Percentiles rank a stretch among this genome's conserved stretches.
Evolutionary conservation across 1,140 invertebrate species (phyloP).

Genomic region (Platyscapa corneri): DNA sequence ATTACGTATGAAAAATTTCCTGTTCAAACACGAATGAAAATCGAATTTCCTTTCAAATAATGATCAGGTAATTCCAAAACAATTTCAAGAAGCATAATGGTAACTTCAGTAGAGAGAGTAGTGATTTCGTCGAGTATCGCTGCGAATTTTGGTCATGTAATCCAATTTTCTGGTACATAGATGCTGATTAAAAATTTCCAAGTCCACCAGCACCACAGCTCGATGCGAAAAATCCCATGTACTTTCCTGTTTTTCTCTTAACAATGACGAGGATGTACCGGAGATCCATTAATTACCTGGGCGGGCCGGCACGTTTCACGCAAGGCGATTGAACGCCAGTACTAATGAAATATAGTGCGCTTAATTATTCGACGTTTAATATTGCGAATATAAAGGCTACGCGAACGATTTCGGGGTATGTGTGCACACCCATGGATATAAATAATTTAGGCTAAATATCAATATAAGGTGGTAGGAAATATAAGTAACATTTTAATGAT

Average conservation of each 20-base stretch:
- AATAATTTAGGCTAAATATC: not conserved
- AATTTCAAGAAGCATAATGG: too few relatives aligned
- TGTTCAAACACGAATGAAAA: too few relatives aligned
- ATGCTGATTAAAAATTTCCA: not conserved
- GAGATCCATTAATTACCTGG: constrained; percentile 39
- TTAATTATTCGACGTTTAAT: constrained; percentile 50
- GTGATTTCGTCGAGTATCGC: too few relatives aligned
- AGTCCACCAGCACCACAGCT: not conserved
- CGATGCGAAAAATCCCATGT: not conserved
- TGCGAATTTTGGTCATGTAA: not conserved
- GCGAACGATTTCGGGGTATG: not conserved
- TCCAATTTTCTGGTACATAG: not conserved
- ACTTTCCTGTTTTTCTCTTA: not conserved
- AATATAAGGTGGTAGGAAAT: not conserved
- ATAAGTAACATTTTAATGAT: not conserved
- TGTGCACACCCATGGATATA: not conserved
- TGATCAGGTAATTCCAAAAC: too few relatives aligned
- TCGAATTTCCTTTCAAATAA: too few relatives aligned
- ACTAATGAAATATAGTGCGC: constrained; percentile 50
- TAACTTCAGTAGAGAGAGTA: too few relatives aligned
- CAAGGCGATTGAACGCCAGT: constrained; percentile 22
- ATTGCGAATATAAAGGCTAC: not conserved
- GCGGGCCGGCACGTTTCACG: not conserved
- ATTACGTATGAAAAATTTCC: too few relatives aligned
- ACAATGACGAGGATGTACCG: not conserved